These are phyloP conservation scores for Eurystomus gularis DNA, from an alignment of 2,113 vertebrate species.

Conservation along the genomic window DNA sequence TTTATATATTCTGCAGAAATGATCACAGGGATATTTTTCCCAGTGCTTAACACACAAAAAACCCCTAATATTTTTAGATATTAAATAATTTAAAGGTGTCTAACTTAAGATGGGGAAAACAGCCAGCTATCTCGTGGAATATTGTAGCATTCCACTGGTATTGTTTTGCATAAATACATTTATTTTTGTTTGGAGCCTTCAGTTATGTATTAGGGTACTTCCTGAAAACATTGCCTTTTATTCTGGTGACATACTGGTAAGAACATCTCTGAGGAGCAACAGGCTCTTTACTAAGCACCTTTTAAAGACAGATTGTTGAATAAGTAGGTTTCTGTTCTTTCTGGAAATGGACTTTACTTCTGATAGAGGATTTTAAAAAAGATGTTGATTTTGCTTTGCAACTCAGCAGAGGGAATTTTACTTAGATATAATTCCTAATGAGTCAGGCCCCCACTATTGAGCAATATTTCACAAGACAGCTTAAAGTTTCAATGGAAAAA, in stretches of 20 bases:
- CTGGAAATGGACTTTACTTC: neutral
- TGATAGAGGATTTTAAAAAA: neutral
- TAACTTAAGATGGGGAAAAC: conserved; percentile 24
- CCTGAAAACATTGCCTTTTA: conserved; percentile 26
- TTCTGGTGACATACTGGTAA: conserved; percentile 18
- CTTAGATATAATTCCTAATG: neutral
- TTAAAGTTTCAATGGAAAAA: neutral
- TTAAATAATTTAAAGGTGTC: conserved; percentile 18
- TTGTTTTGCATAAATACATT: conserved; percentile 44
- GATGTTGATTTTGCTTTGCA: neutral
- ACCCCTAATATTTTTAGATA: conserved; percentile 9
- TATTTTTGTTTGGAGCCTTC: neutral
- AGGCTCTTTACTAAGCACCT: neutral
- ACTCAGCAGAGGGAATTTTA: neutral
- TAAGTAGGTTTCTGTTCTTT: neutral
- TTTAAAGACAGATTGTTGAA: conserved; percentile 1
- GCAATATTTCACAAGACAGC: neutral
- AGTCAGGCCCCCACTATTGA: neutral
- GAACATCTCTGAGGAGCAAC: neutral
- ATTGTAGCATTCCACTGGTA: conserved; percentile 1
- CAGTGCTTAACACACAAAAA: neutral
- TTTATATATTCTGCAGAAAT: neutral
- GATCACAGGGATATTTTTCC: neutral
- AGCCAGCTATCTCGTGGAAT: conserved; percentile 20
- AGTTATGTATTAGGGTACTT: neutral